Percentiles rank a stretch among this genome's conserved stretches.
These are phyloP conservation scores for Polydrusus pterygomalis DNA, from an alignment of 2,888 invertebrate species.

Conservation along the genomic window DNA sequence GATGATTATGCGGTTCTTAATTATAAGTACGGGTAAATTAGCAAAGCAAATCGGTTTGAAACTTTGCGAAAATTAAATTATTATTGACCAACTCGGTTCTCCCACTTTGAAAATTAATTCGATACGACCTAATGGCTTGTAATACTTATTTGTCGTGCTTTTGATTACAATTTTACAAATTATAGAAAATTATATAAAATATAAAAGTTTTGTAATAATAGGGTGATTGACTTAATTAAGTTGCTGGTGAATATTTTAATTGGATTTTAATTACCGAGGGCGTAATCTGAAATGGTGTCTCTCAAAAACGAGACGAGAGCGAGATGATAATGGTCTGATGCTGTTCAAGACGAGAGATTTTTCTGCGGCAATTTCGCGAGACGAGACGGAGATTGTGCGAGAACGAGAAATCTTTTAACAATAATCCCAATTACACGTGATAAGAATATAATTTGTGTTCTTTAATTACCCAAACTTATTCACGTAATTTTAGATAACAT, in stretches of 20 bases:
- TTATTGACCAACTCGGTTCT: constrained; percentile 35
- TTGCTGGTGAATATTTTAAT: constrained; percentile 12
- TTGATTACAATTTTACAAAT: constrained; percentile 29
- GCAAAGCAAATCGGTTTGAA: constrained; percentile 48
- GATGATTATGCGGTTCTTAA: constrained; percentile 51
- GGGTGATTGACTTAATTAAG: constrained; percentile 13
- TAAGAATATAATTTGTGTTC: too few species aligned
- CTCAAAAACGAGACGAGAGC: too few species aligned
- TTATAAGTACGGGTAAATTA: constrained; percentile 48
- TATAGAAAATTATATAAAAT: constrained; percentile 32
- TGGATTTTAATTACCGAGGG: not conserved
- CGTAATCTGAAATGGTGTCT: not conserved
- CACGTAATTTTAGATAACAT: too few species aligned
- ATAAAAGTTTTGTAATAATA: constrained; percentile 25
- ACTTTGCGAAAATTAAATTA: constrained; percentile 45
- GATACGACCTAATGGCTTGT: constrained; percentile 37
- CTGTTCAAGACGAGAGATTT: too few species aligned
- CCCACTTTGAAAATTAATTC: constrained; percentile 47
- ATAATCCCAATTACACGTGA: too few species aligned
- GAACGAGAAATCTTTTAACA: too few species aligned
- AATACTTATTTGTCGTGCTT: constrained; percentile 33
- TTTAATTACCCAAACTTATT: too few species aligned
- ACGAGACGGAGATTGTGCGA: too few species aligned
- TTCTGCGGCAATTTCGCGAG: too few species aligned
- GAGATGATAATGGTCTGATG: too few species aligned